Evolutionary conservation across 1,140 invertebrate genomes (phyloP).

Genomic region (Zaprionus vittiger): DNA sequence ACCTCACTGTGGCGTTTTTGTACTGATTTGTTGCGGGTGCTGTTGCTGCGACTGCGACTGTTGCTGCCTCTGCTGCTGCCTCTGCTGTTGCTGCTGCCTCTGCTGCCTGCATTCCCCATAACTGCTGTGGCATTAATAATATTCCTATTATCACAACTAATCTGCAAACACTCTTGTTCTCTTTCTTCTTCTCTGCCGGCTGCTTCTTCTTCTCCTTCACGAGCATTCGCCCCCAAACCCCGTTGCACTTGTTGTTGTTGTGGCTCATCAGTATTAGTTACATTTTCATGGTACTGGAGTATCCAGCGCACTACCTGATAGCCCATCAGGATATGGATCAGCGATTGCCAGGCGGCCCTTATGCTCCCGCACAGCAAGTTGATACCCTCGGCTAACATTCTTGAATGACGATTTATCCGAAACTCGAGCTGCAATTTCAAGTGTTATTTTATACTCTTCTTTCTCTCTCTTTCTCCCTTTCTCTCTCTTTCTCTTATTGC

Average conservation of each 20-base stretch:
- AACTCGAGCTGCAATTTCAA: slow-evolving; percentile 28
- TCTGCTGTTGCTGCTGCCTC: slow-evolving; percentile 39
- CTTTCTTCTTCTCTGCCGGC: not conserved
- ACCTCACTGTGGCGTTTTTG: slow-evolving; percentile 74
- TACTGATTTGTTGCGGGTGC: slow-evolving; percentile 58
- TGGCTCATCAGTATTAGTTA: slow-evolving; percentile 27
- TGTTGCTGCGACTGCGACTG: slow-evolving; percentile 32
- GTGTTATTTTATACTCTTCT: slow-evolving; percentile 33
- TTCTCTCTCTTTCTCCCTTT: not conserved
- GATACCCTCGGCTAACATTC: slow-evolving; percentile 59
- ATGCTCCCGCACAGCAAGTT: slow-evolving; percentile 53
- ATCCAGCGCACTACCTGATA: slow-evolving; percentile 76
- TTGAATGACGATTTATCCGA: slow-evolving; percentile 25
- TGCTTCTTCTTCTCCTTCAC: slow-evolving; percentile 31
- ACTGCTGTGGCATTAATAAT: slow-evolving; percentile 37
- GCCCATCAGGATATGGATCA: slow-evolving; percentile 62
- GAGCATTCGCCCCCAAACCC: slow-evolving; percentile 43
- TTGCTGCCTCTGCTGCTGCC: slow-evolving; percentile 37
- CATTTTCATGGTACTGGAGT: slow-evolving; percentile 46
- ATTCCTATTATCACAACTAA: slow-evolving; percentile 50
- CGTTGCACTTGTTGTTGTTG: slow-evolving; percentile 33
- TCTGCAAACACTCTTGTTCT: slow-evolving; percentile 38
- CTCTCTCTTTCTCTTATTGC: not conserved
- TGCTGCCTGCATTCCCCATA: slow-evolving; percentile 73
- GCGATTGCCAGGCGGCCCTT: slow-evolving; percentile 20